Conservation (phyloP, 2,113 vertebrate genomes). For the Chloropsis hardwickii region DNA sequence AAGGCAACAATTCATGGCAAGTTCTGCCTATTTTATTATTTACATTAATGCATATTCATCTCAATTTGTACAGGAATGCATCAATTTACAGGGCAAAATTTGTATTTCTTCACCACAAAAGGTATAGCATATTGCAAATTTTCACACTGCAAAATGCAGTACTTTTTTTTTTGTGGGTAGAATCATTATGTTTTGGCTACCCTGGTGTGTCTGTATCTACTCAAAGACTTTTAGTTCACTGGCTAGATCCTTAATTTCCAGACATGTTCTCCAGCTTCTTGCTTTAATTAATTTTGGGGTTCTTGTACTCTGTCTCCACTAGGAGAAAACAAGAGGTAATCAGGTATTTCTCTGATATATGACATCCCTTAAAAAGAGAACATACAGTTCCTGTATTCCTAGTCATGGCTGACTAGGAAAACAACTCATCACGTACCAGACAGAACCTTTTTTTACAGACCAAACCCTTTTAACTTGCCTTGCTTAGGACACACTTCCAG, state of each 20-base stretch:
- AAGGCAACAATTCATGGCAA: background rate
- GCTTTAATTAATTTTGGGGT: background rate
- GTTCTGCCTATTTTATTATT: constrained; percentile 3
- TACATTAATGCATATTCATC: constrained; percentile 8
- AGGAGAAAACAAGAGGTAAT: background rate
- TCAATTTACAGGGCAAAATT: background rate
- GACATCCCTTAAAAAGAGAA: background rate
- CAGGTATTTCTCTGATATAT: background rate
- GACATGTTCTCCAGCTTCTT: background rate
- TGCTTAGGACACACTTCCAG: background rate
- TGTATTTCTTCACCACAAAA: background rate
- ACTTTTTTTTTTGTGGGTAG: background rate
- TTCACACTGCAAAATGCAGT: background rate
- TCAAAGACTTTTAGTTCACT: background rate
- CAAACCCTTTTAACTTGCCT: background rate
- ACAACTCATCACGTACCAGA: background rate
- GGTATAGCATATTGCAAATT: background rate
- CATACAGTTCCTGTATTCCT: background rate
- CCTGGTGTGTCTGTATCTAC: background rate
- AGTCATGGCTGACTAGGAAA: background rate
- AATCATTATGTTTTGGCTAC: background rate
- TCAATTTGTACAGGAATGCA: background rate
- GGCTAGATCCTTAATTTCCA: background rate
- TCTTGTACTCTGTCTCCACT: background rate
- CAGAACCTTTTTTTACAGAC: background rate